Percentiles rank a stretch among this genome's conserved stretches.
Conservation (phyloP, 1,140 invertebrate species). For the Drosophila novamexicana region DNA sequence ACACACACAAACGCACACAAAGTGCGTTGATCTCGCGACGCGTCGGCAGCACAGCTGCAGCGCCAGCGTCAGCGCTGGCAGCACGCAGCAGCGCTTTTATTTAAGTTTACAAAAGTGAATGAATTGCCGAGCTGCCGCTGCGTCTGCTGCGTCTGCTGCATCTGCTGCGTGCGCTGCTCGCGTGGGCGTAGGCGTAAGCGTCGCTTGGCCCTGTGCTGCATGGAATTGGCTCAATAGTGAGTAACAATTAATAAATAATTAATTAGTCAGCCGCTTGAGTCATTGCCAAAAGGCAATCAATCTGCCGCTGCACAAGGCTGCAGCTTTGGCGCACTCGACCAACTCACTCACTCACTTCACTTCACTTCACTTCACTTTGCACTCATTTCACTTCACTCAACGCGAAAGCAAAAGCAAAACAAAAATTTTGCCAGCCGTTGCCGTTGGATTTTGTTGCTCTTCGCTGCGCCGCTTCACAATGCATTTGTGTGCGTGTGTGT, state of each 20-base stretch:
- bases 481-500: constrained; percentile 29
- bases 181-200: constrained; percentile 29
- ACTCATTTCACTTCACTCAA: constrained; percentile 70
- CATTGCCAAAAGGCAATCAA: constrained; percentile 37
- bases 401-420: constrained; percentile 80
- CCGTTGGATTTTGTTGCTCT: constrained; percentile 52
- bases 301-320: constrained; percentile 30
- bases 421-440: constrained; percentile 63
- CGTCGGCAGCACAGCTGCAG: constrained; percentile 24
- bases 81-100: constrained; percentile 35
- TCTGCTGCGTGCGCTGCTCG: constrained; percentile 8
- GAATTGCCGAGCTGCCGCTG: constrained; percentile 36
- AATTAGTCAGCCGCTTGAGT: constrained; percentile 50
- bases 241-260: constrained; percentile 73
- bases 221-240: constrained; percentile 70
- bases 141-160: constrained; percentile 23
- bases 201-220: constrained; percentile 27
- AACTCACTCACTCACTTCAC: constrained; percentile 15
- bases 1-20: constrained; percentile 27
- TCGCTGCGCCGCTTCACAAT: constrained; percentile 38
- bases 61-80: constrained; percentile 22
- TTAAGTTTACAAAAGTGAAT: constrained; percentile 71
- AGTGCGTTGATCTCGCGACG: constrained; percentile 76
- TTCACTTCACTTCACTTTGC: constrained; percentile 28
- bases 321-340: background rate